Percentiles rank a stretch among this genome's conserved stretches.
These are phyloP conservation scores for Triplophysa tibetana DNA, from an alignment of 2,113 vertebrate genomes.

Conservation along the genomic window DNA sequence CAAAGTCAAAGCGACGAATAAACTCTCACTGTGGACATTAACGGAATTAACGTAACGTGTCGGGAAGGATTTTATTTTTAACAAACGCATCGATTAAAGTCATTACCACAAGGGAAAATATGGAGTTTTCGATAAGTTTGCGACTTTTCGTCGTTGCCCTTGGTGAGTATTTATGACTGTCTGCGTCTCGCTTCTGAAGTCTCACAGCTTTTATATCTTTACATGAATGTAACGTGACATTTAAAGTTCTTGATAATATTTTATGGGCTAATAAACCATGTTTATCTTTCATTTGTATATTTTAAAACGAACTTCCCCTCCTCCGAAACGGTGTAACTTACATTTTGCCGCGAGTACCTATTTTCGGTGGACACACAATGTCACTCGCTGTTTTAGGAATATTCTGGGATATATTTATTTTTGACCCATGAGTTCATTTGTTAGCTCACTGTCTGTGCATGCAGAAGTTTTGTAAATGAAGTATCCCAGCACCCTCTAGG, in stretches of 20 bases:
- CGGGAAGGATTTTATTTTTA: slow-evolving; percentile 5
- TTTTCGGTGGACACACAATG: slow-evolving; percentile 45
- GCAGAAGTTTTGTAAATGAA: slow-evolving; percentile 56
- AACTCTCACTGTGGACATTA: background rate
- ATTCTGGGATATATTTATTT: slow-evolving; percentile 77
- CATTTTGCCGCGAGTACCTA: background rate
- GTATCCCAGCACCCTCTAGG: slow-evolving; percentile 42
- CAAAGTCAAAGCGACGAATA: background rate
- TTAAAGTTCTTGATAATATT: background rate
- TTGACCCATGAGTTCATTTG: slow-evolving; percentile 76
- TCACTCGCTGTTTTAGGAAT: slow-evolving; percentile 70
- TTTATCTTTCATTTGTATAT: background rate
- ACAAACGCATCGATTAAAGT: background rate
- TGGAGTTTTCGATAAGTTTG: slow-evolving; percentile 67
- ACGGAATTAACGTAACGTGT: background rate
- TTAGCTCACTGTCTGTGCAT: slow-evolving; percentile 75
- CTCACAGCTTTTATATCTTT: background rate
- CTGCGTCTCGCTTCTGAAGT: background rate
- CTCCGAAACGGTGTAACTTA: background rate
- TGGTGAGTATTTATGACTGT: slow-evolving; percentile 61
- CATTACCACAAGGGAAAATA: slow-evolving; percentile 52
- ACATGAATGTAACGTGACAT: background rate
- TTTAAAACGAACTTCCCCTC: background rate
- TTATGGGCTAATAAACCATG: too few relatives aligned
- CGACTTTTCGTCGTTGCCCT: slow-evolving; percentile 67